A percentile compares a stretch with the other conserved stretches of the same genome.
These are phyloP conservation scores for Heliconius hermathena DNA, from an alignment of 1,140 invertebrate species.

Conservation along the genomic window DNA sequence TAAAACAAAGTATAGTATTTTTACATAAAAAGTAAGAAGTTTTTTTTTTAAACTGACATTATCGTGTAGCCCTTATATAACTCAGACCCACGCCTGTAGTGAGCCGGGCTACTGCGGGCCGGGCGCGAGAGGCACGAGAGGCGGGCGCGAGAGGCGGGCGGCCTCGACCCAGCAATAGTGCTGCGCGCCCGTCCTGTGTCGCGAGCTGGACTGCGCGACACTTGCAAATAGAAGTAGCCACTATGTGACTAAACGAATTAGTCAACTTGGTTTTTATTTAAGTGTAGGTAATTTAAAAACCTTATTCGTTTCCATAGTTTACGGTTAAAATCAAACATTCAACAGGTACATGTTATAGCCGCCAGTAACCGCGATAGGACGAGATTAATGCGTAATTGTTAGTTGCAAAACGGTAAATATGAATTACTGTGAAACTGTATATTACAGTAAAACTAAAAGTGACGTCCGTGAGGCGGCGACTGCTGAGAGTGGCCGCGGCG, in stretches of 20 bases:
- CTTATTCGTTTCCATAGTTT: neutral
- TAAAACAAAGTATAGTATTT: too few relatives aligned
- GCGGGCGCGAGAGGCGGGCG: constrained; percentile 49
- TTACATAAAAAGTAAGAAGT: too few relatives aligned
- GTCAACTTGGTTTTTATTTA: neutral
- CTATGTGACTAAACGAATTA: neutral
- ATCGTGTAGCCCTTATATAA: neutral
- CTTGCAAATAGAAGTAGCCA: neutral
- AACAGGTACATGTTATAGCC: too few relatives aligned
- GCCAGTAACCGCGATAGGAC: neutral
- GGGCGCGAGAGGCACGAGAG: constrained; percentile 40
- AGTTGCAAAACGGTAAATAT: neutral
- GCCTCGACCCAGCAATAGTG: constrained; percentile 46
- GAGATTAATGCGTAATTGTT: neutral
- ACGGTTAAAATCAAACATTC: neutral
- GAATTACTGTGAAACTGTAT: neutral
- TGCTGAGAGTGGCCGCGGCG: neutral
- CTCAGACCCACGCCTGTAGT: neutral
- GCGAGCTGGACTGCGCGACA: neutral
- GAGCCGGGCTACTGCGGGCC: neutral
- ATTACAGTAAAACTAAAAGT: constrained; percentile 18
- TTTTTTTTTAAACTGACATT: neutral
- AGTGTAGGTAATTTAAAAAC: neutral
- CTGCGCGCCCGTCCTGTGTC: neutral
- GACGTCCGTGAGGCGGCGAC: constrained; percentile 7